A percentile compares a stretch with the other conserved stretches of the same genome.
These are phyloP conservation scores for Chelidonichthys spinosus DNA, from an alignment of 2,797 vertebrate genomes.

Conservation along the genomic window DNA sequence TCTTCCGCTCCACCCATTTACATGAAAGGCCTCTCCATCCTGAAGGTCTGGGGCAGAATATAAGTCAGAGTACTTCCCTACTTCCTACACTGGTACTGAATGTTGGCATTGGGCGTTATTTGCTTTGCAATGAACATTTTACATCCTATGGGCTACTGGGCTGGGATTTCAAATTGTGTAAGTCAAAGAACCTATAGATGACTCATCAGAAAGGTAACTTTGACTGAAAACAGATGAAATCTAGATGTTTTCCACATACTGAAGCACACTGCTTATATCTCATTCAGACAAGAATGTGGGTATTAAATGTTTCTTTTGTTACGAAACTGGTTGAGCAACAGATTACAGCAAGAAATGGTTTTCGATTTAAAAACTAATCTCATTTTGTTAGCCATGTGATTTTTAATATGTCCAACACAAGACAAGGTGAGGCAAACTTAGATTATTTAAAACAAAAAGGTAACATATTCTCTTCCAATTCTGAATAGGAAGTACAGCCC, in stretches of 20 bases:
- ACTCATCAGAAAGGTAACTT: background rate
- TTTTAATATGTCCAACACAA: background rate
- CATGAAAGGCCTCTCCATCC: too few relatives aligned
- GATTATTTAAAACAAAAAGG: background rate
- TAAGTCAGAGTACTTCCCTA: too few relatives aligned
- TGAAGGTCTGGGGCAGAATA: too few relatives aligned
- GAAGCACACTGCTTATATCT: background rate
- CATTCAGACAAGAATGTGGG: background rate
- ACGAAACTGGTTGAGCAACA: background rate
- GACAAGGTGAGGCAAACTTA: background rate
- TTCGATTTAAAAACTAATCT: background rate
- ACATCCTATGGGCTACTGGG: background rate
- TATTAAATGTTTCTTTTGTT: background rate
- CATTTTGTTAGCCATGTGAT: background rate
- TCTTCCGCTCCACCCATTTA: too few relatives aligned
- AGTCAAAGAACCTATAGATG: background rate
- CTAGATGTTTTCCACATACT: background rate
- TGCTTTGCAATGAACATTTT: background rate
- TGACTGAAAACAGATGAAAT: background rate
- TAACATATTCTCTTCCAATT: background rate
- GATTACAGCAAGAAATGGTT: background rate
- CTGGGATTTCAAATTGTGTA: background rate
- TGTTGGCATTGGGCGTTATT: background rate
- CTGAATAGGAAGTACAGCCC: background rate
- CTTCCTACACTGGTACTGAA: slow-evolving; percentile 3